These are phyloP conservation scores for Drosophila multiciliata DNA, from an alignment of 2,888 invertebrate genomes.

Conservation along the genomic window DNA sequence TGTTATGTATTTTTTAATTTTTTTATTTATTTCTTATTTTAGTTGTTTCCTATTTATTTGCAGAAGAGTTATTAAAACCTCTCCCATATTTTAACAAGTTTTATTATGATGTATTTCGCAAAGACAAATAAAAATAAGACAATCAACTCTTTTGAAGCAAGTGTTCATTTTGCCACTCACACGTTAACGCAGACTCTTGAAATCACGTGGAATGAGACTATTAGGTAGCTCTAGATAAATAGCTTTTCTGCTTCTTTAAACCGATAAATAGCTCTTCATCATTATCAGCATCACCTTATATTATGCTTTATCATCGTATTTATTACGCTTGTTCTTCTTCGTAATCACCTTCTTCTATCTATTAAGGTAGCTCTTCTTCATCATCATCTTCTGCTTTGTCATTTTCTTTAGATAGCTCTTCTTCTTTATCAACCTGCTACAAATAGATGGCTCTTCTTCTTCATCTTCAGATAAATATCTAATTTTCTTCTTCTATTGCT, in stretches of 20 bases:
- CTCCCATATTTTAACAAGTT: not conserved
- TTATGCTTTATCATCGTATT: no score
- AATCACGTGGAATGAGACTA: not conserved
- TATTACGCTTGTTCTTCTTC: no score
- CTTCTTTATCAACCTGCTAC: constrained; percentile 9
- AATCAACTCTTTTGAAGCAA: not conserved
- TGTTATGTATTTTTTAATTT: not conserved
- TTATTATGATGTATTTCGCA: not conserved
- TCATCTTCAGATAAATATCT: constrained; percentile 1
- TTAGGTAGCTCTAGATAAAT: not conserved
- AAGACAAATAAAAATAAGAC: not conserved
- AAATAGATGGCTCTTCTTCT: not conserved
- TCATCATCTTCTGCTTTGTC: not conserved
- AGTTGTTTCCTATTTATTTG: not conserved
- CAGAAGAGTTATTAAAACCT: not conserved
- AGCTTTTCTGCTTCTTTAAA: not conserved
- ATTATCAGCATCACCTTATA: not conserved
- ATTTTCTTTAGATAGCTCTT: not conserved
- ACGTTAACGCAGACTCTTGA: not conserved
- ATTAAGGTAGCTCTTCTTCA: not conserved
- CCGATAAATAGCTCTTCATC: not conserved
- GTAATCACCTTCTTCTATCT: not conserved
- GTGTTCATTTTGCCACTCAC: not conserved
- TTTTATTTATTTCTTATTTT: not conserved
- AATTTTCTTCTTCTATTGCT: constrained; percentile 15